Conservation (phyloP, 53 echinoderm and acorn worm species). For the Paelopatides confundens region DNA sequence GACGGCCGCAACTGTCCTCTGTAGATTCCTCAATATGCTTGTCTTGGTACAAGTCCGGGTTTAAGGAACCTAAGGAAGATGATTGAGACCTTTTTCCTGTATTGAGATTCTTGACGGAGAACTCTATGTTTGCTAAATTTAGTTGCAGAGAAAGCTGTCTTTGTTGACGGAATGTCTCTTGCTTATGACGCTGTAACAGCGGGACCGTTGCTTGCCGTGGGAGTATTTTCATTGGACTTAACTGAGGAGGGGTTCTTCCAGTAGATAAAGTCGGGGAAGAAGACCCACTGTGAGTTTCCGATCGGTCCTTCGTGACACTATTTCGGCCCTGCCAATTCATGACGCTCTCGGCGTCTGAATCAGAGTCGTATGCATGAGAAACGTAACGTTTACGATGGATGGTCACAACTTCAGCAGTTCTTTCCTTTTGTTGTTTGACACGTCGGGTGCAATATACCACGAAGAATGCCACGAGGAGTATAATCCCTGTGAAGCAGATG, state of each 20-base stretch:
- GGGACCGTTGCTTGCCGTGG: constrained; percentile 95
- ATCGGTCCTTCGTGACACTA: constrained; percentile 59
- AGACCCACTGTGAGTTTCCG: constrained; percentile 53
- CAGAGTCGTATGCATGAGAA: constrained; percentile 81
- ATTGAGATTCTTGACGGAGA: constrained; percentile 90
- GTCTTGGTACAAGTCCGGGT: constrained; percentile 89
- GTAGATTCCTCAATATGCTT: constrained; percentile 64
- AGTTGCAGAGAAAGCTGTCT: constrained; percentile 93
- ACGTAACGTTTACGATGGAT: constrained; percentile 85
- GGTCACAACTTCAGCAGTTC: constrained; percentile 75
- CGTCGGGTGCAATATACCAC: constrained; percentile 83
- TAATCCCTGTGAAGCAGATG: constrained; percentile 71
- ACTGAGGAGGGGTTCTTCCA: constrained; percentile 29
- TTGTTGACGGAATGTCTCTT: constrained; percentile 88
- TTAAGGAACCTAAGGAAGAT: constrained; percentile 79
- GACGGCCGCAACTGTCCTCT: constrained; percentile 78
- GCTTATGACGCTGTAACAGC: constrained; percentile 83
- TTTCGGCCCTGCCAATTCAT: constrained; percentile 74
- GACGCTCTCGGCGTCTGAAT: constrained; percentile 92
- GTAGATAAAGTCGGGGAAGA: constrained; percentile 48
- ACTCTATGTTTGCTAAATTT: constrained; percentile 93
- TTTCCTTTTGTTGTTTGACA: constrained; percentile 69
- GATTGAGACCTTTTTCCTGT: constrained; percentile 77
- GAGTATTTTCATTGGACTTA: constrained; percentile 67
- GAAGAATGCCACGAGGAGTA: constrained; percentile 84